Evolutionary conservation across 2,797 vertebrate species (phyloP), one percentile per base, ranked within the genome.

Genomic region (Benthosema pterotum): DNA sequence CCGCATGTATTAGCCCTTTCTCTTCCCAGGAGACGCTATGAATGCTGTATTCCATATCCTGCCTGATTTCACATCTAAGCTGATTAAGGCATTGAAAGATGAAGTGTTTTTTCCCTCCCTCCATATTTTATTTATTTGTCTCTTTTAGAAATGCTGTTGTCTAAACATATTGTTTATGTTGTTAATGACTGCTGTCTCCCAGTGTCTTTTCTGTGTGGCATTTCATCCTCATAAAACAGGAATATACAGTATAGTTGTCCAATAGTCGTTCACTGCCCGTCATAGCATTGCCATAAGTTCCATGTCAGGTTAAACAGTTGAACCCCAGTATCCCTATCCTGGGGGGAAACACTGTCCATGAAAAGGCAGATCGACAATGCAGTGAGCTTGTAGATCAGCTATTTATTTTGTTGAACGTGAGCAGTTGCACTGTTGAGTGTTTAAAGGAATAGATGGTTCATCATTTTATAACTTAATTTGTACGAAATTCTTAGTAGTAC

Each of bases 41-140:
- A 55, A 57, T 28, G 43, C 13, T 11, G 18, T 63, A 19, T 63
- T 74, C 46, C 57, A 86, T 86, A 80, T 87, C 87, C 81, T 72
- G 62, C 43, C 71, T 85, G 73, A 80, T 88, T 81, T 79, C 74
- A 85, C 80, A 85, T 78, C 74, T 69, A 77, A 74, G 77, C 65
- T 74, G 57, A 73, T 67, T 18, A 79, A 12, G 5, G 8, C 72
- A 56, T 74, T 74, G 78, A 69, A 78, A 67, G 32, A 73, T 81
- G 3, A 46, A n/a, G 13, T 15, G 64, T 74, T 71, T 85, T 79
- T 81, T 69, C 25, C 66, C 18, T 80, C 66, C 18, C 82, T 82
- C 82, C 71, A 71, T 73, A 80, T 81, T 76, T 46, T 48, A 1
- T 3, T 59, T 65, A 54, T 71, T 38, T 50, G n/a, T 46, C 47